Base-by-base conservation (phyloP, 2,113 vertebrate species). In the Chloebia gouldiae region DNA sequence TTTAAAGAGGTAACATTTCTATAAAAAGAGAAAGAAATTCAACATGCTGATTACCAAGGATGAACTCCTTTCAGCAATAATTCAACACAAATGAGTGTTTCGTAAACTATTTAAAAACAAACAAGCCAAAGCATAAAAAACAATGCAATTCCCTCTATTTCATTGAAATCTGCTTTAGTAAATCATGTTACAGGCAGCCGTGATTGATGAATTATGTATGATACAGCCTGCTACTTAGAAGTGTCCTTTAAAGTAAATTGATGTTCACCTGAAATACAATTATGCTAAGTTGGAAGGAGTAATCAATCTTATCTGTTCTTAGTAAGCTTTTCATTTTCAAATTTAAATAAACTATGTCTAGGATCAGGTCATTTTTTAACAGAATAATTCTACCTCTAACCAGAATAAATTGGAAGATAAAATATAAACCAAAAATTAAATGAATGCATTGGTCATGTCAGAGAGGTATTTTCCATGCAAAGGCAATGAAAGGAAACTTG, bases 261-360 rank as follows among this genome's bases (percentile, higher is more conserved):
- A 98, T 98, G 98, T 98, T 98, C 98, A 98, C 98, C 98, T 98
- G 98, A 98, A 98, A 98, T 97, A 98, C 98, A 98, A 98, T 98
- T 98, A 98, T 98, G 97, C 97, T 97, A 98, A 97, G 96, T 97
- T 96, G 96, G 97, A 97, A 95, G 96, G 96, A 98, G 96, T 96
- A 98, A 98, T 98, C 98, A 98, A 98, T 98, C 98, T 98, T 98
- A 98, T 97, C 97, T 98, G 96, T 97, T 98, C 98, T 97, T 97
- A 95, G 95, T 97, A 97, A 98, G 96, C 97, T 98, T 98, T 98
- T 97, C 97, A 97, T 98, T 98, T 97, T 96, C 87, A 98, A 98
- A 98, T 98, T 98, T 98, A 97, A 98, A 98, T 98, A 98, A 98
- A 98, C 97, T 97, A 90, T 12, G 27, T 96, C 90, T 97, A 88